A percentile compares a stretch with the other conserved stretches of the same genome.
phyloP scores from a whole-genome alignment of 2,113 vertebrate genomes.

The Oceanites oceanicus region DNA sequence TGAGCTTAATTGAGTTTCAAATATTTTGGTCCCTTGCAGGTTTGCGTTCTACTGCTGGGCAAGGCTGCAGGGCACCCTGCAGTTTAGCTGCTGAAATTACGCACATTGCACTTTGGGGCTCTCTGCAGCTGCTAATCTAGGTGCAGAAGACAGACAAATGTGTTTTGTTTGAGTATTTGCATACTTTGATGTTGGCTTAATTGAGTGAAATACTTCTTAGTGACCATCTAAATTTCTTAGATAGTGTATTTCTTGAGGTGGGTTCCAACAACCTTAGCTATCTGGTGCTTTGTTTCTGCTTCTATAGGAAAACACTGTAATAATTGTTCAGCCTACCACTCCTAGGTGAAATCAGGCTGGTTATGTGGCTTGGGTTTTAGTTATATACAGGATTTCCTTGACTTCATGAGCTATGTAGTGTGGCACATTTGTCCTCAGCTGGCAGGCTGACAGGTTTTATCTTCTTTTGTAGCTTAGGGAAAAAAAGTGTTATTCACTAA shows the following conservation, averaged over 20 bases:
- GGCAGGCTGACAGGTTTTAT: neutral
- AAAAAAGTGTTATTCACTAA: neutral
- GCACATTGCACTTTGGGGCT: neutral
- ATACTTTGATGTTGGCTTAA: neutral
- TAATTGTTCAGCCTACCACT: neutral
- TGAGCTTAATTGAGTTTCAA: neutral
- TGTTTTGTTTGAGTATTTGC: neutral
- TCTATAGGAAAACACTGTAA: neutral
- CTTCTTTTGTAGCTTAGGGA: neutral
- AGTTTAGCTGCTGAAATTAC: neutral
- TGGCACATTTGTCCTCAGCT: neutral
- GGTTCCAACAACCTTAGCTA: neutral
- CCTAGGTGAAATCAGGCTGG: neutral
- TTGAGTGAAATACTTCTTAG: neutral
- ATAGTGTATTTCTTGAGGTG: neutral
- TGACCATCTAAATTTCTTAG: neutral
- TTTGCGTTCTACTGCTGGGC: neutral
- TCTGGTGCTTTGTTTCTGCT: neutral
- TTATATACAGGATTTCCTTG: neutral
- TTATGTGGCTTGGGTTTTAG: neutral
- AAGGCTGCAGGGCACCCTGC: neutral
- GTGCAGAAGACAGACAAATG: neutral
- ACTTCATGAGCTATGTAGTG: neutral
- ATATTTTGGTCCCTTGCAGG: neutral
- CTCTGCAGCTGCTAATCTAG: neutral